Evolutionary conservation across 2,113 vertebrate genomes (phyloP).

Genomic region (Noturus placidus): DNA sequence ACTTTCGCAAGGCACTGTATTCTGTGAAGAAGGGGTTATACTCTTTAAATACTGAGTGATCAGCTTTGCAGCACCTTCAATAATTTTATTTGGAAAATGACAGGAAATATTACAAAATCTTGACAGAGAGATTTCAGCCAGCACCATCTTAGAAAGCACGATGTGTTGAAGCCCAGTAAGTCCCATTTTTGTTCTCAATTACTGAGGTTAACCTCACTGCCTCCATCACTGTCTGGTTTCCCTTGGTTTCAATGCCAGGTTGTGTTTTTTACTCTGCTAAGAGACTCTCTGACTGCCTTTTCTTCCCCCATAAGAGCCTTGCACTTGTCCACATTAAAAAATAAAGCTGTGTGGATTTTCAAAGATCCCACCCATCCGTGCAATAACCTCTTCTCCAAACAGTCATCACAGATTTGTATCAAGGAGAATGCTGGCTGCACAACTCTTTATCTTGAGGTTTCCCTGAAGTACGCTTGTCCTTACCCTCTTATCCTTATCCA

Average conservation of each 20-base stretch:
- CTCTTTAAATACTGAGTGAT: not conserved
- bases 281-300: not conserved
- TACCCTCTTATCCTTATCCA: not conserved
- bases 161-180: not conserved
- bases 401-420: not conserved
- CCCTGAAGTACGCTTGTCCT: not conserved
- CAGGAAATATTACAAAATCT: not conserved
- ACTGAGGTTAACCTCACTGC: not conserved
- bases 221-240: not conserved
- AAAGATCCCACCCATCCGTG: not conserved
- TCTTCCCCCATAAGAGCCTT: not conserved
- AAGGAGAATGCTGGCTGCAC: constrained; percentile 1
- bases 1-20: too few species aligned
- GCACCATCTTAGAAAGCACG: not conserved
- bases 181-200: not conserved
- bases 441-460: not conserved
- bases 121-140: not conserved
- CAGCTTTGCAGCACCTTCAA: not conserved
- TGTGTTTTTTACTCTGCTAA: constrained; percentile 1
- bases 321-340: not conserved
- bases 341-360: not conserved
- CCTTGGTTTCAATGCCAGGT: not conserved
- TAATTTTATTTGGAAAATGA: not conserved
- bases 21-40: not conserved
- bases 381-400: constrained; percentile 12